Percentiles rank a stretch among this genome's conserved stretches.
Conservation (phyloP, 2,888 invertebrate genomes). For the Troides aeacus region DNA sequence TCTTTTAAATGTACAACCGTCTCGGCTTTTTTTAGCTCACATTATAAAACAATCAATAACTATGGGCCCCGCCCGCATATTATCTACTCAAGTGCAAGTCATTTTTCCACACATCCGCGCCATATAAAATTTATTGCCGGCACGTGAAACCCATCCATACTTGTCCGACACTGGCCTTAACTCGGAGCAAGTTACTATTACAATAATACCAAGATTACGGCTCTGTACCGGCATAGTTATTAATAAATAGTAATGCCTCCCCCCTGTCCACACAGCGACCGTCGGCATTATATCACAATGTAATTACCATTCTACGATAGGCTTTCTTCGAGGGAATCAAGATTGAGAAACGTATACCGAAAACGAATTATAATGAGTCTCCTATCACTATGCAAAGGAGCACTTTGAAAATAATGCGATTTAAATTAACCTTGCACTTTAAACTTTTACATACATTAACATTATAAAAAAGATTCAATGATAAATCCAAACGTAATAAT, state of each 20-base stretch:
- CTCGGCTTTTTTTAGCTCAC: background rate
- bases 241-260: constrained; percentile 66
- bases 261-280: constrained; percentile 60
- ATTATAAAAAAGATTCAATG: too few species aligned
- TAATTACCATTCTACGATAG: constrained; percentile 62
- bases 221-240: constrained; percentile 58
- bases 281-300: constrained; percentile 64
- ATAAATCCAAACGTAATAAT: too few species aligned
- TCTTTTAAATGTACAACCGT: background rate
- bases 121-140: constrained; percentile 22
- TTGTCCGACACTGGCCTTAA: constrained; percentile 46
- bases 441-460: background rate
- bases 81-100: constrained; percentile 15
- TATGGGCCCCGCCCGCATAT: constrained; percentile 5
- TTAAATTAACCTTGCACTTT: background rate
- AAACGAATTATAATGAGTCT: constrained; percentile 40
- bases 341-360: constrained; percentile 64
- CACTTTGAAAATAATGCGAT: constrained; percentile 1
- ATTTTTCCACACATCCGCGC: constrained; percentile 28
- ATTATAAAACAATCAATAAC: constrained; percentile 19
- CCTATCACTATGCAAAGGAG: constrained; percentile 25
- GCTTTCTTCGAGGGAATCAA: constrained; percentile 49
- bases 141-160: constrained; percentile 43
- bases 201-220: constrained; percentile 62
- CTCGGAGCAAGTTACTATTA: constrained; percentile 61